Evolutionary conservation across 2,113 vertebrate genomes (phyloP), one percentile per base, ranked within the genome.

Genomic region (Plotosus lineatus): DNA sequence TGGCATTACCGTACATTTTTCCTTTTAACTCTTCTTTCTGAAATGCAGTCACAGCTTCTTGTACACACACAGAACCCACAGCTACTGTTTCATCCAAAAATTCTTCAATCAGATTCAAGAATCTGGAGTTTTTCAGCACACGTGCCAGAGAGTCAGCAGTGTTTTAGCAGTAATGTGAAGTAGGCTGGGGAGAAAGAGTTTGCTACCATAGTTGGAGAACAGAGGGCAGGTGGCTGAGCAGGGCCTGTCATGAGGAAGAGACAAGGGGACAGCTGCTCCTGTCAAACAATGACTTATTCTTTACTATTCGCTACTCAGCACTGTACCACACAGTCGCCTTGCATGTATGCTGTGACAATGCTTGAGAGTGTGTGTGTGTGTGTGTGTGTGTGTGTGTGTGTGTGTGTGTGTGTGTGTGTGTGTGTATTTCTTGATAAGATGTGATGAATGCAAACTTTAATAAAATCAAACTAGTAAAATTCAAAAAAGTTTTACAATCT

Each of bases 231-330:
- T 89, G 88, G 88, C 81, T 50, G 78, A 74, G 81, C 69, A 51
- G 75, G 61, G 55, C 77, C 82, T 84, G 85, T 89, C 84, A 68
- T 83, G 78, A 78, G 55, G 80, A 78, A 85, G 86, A 87, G 53
- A 55, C 11, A 71, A 84, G 63, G 26, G 74, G 78, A 87, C 88
- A 89, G 88, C 88, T 89, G 88, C 76, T 48, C 55, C 80, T 87
- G 88, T 88, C 88, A 88, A 84, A 89, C 88, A 89, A 87, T 88
- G 84, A 87, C 86, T 87, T 87, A 87, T 87, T 89, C 86, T 89
- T 88, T 61, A 83, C 6, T 28, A 68, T 74, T 82, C 77, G 51
- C n/a, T 60, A 72, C 28, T 65, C 66, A 61, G 74, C 79, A 84
- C 85, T 80, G 77, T 83, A 85, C 63, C 69, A 72, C 82, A 48